These are phyloP conservation scores for Phalacrocorax carbo DNA, from an alignment of 2,113 vertebrate species.

Conservation along the genomic window DNA sequence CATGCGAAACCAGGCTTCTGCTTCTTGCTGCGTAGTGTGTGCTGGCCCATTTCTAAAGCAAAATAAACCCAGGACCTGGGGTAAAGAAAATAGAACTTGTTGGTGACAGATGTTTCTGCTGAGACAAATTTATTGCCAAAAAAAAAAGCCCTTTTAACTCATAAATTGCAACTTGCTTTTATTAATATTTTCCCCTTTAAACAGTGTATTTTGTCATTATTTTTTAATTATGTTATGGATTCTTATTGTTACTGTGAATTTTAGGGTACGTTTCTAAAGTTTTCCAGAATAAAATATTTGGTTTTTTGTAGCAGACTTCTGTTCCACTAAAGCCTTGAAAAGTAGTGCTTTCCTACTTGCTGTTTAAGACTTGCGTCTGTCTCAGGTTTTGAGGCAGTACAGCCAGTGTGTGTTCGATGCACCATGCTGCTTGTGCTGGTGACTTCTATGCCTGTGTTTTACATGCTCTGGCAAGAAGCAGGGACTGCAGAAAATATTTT, in stretches of 20 bases:
- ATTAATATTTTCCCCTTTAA: not conserved
- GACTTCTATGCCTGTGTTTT: not conserved
- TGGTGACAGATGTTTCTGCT: not conserved
- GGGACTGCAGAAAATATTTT: not conserved
- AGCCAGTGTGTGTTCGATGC: not conserved
- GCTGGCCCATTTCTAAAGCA: not conserved
- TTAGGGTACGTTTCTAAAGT: not conserved
- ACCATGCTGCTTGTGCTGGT: not conserved
- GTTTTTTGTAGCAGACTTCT: not conserved
- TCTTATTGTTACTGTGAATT: not conserved
- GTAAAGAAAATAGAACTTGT: not conserved
- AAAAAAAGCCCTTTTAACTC: not conserved
- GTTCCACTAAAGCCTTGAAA: not conserved
- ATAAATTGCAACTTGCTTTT: not conserved
- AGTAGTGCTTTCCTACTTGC: not conserved
- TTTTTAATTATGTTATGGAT: not conserved
- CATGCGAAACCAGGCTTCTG: not conserved
- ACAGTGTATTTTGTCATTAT: not conserved
- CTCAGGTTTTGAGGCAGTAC: not conserved
- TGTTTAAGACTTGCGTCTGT: not conserved
- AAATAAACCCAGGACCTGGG: not conserved
- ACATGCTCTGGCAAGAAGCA: not conserved
- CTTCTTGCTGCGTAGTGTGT: not conserved
- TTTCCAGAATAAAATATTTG: not conserved
- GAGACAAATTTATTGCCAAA: not conserved